Conservation (phyloP, 2,888 invertebrate genomes). For the Drosophila ochracea region DNA sequence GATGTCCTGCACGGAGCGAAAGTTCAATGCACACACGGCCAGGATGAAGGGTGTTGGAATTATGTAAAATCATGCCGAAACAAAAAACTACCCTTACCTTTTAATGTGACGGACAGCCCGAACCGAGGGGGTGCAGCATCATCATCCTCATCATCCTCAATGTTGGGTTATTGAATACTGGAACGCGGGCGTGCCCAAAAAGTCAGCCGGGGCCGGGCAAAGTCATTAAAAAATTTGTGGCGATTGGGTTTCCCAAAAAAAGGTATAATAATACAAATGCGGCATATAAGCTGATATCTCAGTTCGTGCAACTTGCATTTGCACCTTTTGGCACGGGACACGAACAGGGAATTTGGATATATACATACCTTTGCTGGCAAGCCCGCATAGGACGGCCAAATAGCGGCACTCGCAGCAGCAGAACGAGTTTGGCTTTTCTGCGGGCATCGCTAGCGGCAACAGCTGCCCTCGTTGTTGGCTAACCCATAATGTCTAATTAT, state of each 20-base stretch:
- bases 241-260: constrained; percentile 59
- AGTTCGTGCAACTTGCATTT: constrained; percentile 61
- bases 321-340: constrained; percentile 79
- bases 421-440: constrained; percentile 58
- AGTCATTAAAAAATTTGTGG: constrained; percentile 74
- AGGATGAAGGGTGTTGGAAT: constrained; percentile 60
- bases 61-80: constrained; percentile 75
- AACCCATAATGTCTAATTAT: constrained; percentile 53
- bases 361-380: constrained; percentile 48
- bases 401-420: constrained; percentile 34
- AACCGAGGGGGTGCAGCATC: constrained; percentile 51
- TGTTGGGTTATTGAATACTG: constrained; percentile 53
- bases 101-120: constrained; percentile 5
- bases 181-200: constrained; percentile 61
- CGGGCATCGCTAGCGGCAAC: constrained; percentile 57
- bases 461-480: constrained; percentile 18
- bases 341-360: constrained; percentile 16
- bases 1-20: constrained; percentile 65
- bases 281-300: constrained; percentile 68
- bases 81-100: constrained; percentile 62
- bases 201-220: constrained; percentile 55
- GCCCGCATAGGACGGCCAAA: constrained; percentile 65
- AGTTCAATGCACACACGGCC: constrained; percentile 49
- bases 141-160: constrained; percentile 10
- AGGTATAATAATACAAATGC: constrained; percentile 36